Evolutionary conservation across 2,888 invertebrate genomes (phyloP).

Genomic region (Mythimna lalbum): DNA sequence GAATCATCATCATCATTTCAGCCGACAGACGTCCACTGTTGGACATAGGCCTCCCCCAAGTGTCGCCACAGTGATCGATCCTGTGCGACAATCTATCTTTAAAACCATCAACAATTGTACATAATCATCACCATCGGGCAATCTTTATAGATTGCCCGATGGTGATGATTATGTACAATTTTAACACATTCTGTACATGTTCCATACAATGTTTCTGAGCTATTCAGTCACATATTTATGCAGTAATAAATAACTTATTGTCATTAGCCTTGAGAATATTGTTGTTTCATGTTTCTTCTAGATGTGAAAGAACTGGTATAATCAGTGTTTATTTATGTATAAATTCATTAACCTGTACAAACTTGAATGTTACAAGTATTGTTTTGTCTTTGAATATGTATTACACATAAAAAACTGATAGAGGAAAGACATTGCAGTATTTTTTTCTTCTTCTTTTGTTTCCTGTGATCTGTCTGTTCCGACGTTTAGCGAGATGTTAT

Average conservation of each 20-base stretch:
- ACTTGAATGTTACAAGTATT: not conserved
- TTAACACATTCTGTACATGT: constrained; percentile 26
- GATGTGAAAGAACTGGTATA: constrained; percentile 33
- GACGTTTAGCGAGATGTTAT: too few relatives aligned
- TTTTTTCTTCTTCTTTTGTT: too few relatives aligned
- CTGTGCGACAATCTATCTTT: not conserved
- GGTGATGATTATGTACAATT: too few relatives aligned
- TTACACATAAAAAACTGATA: too few relatives aligned
- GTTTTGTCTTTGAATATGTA: not conserved
- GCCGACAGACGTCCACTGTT: too few relatives aligned
- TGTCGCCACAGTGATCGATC: too few relatives aligned
- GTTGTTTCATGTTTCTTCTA: constrained; percentile 40
- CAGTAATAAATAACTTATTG: constrained; percentile 22
- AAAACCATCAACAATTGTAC: not conserved
- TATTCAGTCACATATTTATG: constrained; percentile 16
- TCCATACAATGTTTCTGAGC: constrained; percentile 14
- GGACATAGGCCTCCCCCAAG: too few relatives aligned
- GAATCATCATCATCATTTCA: too few relatives aligned
- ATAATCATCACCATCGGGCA: too few relatives aligned
- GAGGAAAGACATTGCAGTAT: too few relatives aligned
- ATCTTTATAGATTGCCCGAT: too few relatives aligned
- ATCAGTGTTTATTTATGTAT: constrained; percentile 36
- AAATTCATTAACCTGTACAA: constrained; percentile 16
- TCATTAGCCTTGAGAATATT: constrained; percentile 35
- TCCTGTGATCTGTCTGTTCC: too few relatives aligned